phyloP scores from a whole-genome alignment of 2,113 vertebrate genomes.

The Diadophis punctatus region DNA sequence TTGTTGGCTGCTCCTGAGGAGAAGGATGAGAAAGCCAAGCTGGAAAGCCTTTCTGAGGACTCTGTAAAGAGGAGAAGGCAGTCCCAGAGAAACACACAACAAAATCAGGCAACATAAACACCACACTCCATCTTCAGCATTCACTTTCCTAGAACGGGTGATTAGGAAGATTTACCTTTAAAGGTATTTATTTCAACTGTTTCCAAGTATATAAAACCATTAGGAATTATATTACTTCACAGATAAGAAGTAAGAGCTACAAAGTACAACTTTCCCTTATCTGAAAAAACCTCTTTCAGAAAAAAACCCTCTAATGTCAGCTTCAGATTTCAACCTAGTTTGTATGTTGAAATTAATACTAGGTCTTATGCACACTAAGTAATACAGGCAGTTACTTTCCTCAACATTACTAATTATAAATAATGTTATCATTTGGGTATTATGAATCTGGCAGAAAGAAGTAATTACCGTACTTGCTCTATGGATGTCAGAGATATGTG shows the following conservation, averaged over 20 bases:
- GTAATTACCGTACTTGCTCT: background rate
- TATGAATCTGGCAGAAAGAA: background rate
- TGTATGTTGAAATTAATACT: background rate
- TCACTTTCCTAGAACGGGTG: background rate
- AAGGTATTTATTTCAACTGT: background rate
- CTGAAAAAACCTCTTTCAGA: background rate
- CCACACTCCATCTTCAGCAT: background rate
- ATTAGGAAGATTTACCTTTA: background rate
- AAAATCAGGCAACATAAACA: background rate
- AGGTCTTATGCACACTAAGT: too few species aligned
- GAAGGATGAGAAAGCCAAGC: conserved; percentile 83
- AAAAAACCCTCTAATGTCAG: background rate
- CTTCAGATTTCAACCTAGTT: background rate
- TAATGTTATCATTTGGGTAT: background rate
- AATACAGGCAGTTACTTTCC: background rate
- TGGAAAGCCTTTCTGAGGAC: conserved; percentile 76
- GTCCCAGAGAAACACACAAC: background rate
- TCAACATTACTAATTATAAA: background rate
- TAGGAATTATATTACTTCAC: background rate
- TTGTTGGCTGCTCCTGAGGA: conserved; percentile 70
- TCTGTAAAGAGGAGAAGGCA: conserved; percentile 64
- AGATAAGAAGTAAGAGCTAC: background rate
- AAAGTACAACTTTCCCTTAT: background rate
- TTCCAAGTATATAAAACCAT: background rate
- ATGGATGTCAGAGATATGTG: background rate